Percentiles rank a stretch among this genome's conserved stretches.
Conservation (phyloP, 2,888 invertebrate species). For the Andrena bucephala region DNA sequence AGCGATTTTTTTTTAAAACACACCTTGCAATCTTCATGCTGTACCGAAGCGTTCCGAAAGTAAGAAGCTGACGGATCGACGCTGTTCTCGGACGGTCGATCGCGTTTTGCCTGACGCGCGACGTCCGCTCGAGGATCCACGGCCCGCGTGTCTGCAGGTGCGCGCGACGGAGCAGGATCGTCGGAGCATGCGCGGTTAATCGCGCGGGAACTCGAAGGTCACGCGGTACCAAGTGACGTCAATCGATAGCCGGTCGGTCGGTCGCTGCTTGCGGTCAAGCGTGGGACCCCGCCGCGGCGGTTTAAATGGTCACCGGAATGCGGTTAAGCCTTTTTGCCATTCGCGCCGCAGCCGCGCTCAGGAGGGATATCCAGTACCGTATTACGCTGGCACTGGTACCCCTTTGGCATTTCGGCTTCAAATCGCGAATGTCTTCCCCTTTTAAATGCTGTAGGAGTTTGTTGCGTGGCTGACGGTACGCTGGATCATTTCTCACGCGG, state of each 20-base stretch:
- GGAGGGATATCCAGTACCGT: slow-evolving; percentile 63
- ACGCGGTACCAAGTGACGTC: slow-evolving; percentile 79
- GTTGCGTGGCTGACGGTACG: too few relatives aligned
- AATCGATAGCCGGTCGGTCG: slow-evolving; percentile 74
- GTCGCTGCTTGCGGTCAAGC: slow-evolving; percentile 76
- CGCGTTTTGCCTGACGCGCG: neutral
- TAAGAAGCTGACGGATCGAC: neutral
- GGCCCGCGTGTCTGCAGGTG: slow-evolving; percentile 31
- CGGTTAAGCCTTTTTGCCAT: slow-evolving; percentile 83
- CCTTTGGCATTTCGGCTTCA: slow-evolving; percentile 48
- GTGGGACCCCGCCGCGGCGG: slow-evolving; percentile 80
- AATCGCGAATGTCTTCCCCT: neutral
- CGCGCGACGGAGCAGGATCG: slow-evolving; percentile 38
- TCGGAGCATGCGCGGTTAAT: slow-evolving; percentile 74
- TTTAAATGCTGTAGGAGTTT: neutral
- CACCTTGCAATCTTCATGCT: neutral
- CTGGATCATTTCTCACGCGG: neutral
- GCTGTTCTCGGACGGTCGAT: neutral
- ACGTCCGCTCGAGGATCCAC: slow-evolving; percentile 1
- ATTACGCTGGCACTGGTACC: slow-evolving; percentile 51
- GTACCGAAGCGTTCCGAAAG: neutral
- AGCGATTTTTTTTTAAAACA: neutral
- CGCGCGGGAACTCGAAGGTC: slow-evolving; percentile 84
- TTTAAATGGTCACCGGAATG: slow-evolving; percentile 84
- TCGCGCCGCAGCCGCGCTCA: slow-evolving; percentile 70